Percentiles rank a stretch among this genome's conserved stretches.
phyloP scores from a whole-genome alignment of 2,113 vertebrate species.

The Cottus gobio region DNA sequence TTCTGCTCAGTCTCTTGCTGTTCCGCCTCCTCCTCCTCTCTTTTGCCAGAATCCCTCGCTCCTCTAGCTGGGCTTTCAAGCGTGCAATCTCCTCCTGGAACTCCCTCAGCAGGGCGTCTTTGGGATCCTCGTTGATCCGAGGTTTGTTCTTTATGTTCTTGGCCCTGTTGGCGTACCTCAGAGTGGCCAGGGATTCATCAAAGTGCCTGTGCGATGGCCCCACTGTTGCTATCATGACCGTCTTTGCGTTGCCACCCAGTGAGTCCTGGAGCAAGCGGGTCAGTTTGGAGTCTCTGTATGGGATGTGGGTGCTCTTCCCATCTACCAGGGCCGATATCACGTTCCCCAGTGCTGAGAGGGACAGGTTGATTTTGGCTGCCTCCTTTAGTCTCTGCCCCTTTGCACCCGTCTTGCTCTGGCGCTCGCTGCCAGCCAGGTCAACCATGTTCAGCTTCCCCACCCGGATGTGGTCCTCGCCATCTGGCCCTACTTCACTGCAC shows the following conservation, averaged over 20 bases:
- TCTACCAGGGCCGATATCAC: conserved; percentile 96
- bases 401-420: conserved; percentile 90
- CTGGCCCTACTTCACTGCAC: conserved; percentile 91
- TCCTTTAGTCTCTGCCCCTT: conserved; percentile 91
- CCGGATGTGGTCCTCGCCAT: conserved; percentile 94
- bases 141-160: conserved; percentile 99
- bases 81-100: conserved; percentile 96
- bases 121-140: conserved; percentile 95
- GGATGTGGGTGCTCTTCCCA: conserved; percentile 91
- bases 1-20: conserved; percentile 83
- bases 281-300: conserved; percentile 97
- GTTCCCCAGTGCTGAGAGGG: conserved; percentile 94
- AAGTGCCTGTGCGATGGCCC: conserved; percentile 92
- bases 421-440: conserved; percentile 95
- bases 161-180: conserved; percentile 94
- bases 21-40: conserved; percentile 88
- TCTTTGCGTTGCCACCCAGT: conserved; percentile 95
- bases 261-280: conserved; percentile 97
- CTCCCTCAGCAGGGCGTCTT: conserved; percentile 94
- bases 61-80: conserved; percentile 94
- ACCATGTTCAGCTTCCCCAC: conserved; percentile 98
- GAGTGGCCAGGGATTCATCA: conserved; percentile 92
- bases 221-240: conserved; percentile 95
- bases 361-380: conserved; percentile 97
- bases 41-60: conserved; percentile 89